These are phyloP conservation scores for Leptura quadrifasciata DNA, from an alignment of 2,888 invertebrate genomes.

Conservation along the genomic window DNA sequence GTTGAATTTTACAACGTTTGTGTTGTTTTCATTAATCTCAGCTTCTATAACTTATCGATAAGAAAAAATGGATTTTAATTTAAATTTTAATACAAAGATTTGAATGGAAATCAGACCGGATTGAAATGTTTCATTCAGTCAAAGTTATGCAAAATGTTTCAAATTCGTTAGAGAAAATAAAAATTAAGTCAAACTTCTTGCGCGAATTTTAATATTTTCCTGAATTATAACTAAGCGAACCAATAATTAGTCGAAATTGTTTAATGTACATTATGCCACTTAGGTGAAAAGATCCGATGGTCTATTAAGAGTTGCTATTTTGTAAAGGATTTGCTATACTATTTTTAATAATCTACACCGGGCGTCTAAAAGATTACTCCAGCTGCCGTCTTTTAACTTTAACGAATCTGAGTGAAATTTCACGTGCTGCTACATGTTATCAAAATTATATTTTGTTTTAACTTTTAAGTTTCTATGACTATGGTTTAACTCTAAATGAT, in stretches of 20 bases:
- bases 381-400: no score
- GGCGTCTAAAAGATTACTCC: no score
- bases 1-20: slow-evolving; percentile 8
- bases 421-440: no score
- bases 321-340: no score
- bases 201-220: not conserved
- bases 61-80: slow-evolving; percentile 30
- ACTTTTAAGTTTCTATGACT: no score
- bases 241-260: not conserved
- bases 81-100: slow-evolving; percentile 24
- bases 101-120: slow-evolving; percentile 13
- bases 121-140: slow-evolving; percentile 5
- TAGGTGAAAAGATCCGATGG: no score
- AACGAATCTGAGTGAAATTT: no score
- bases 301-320: no score
- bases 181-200: not conserved
- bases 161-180: not conserved
- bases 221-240: not conserved
- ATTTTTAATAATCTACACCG: no score
- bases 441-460: no score
- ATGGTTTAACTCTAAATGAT: no score
- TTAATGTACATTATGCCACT: no score
- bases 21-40: slow-evolving; percentile 3
- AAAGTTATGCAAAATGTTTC: not conserved
- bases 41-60: slow-evolving; percentile 19